Evolutionary conservation across 2,113 vertebrate species (phyloP).

Genomic region (Coracopsis vasa): DNA sequence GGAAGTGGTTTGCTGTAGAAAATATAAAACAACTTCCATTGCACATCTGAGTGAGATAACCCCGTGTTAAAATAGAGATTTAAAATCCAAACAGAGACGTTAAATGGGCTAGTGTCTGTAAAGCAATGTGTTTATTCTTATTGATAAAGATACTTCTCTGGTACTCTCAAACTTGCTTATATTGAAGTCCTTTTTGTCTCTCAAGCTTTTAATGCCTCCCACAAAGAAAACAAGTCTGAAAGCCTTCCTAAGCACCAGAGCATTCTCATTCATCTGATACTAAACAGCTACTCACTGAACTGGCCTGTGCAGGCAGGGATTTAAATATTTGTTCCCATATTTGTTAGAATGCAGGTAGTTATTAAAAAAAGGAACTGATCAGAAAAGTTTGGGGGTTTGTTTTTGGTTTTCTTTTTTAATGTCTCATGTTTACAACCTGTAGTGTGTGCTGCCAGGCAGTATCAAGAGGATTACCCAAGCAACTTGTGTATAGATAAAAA

Average conservation of each 20-base stretch:
- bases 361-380: background rate
- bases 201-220: background rate
- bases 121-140: background rate
- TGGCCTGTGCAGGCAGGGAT: background rate
- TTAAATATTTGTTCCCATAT: background rate
- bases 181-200: background rate
- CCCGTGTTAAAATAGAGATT: background rate
- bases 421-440: background rate
- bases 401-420: background rate
- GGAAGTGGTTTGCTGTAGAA: background rate
- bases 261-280: background rate
- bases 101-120: background rate
- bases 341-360: background rate
- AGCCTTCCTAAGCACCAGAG: background rate
- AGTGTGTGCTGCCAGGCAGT: background rate
- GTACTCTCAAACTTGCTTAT: background rate
- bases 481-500: background rate
- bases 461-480: background rate
- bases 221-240: background rate
- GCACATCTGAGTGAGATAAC: background rate
- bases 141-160: background rate
- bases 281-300: background rate
- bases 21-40: background rate
- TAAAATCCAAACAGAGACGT: background rate
- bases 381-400: background rate